Base-by-base conservation (phyloP, 2,888 invertebrate species). In the Perdita meconis region DNA sequence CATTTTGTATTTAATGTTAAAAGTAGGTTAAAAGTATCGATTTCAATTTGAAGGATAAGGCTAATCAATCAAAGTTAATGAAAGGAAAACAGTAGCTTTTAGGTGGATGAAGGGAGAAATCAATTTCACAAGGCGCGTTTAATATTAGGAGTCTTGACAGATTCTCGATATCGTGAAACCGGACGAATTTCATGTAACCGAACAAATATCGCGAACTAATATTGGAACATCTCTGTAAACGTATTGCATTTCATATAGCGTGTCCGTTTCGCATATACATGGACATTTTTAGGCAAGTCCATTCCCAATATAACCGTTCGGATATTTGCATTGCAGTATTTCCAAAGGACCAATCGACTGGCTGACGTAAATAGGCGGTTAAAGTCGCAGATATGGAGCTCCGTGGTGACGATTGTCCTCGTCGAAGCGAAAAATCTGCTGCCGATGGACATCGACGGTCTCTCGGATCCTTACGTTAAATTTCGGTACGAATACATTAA, bases 371-470 rank as follows among this genome's bases (percentile, higher is more conserved):
- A 96, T 90, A 95, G 96, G 90, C 94, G 96, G 76, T 93, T 98
- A 65, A 98, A 98, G 93, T 97, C 97, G 34, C 98, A 99, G 93
- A 97, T 98, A 91, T 99, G 99, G 99, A 98, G 97, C 91, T 97
- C 98, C 1, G 98, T 98, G 70, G 98, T 99, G 42, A 99, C 98
- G 74, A 97, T 99, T 86, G 96, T 99, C n/a, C 94, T 99, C 82
- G 97, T 99, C 26, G 98, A 99, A 93, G 99, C 98, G 12, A 97
- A 96, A 93, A 97, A 98, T 91, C 94, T 99, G 71, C 95, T 96
- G 1, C 95, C 97, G 0, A 96, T 97, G 95, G 97, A 98, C 90
- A 94, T 97, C 85, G 98, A 98, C 88, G 96, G 97, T 81, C 95
- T 97, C 78, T 97, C 96, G 85, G 98, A 98, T 92, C 97, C 98